A percentile compares a stretch with the other conserved stretches of the same genome.
Evolutionary conservation across 2,888 invertebrate species (phyloP).

Genomic region (Autographa pulchrina): DNA sequence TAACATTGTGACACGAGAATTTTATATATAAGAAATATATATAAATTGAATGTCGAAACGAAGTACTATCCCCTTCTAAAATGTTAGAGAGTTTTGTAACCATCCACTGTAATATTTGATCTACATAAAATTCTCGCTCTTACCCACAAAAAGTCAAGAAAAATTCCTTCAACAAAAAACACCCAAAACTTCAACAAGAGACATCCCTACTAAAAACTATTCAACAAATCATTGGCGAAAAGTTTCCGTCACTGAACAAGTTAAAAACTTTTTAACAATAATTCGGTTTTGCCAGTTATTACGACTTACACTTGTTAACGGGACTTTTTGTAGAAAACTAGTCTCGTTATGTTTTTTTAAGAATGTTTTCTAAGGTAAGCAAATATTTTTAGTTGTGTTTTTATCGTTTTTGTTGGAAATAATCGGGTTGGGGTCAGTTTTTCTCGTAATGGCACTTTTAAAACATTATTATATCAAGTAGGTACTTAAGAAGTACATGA

Average conservation of each 20-base stretch:
- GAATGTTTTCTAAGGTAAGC: neutral
- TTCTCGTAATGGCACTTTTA: no score
- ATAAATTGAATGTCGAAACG: no score
- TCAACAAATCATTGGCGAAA: slow-evolving; percentile 53
- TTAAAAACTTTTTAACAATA: slow-evolving; percentile 36
- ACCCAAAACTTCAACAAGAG: slow-evolving; percentile 17
- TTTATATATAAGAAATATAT: no score
- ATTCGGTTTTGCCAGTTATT: slow-evolving; percentile 19
- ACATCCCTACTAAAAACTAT: slow-evolving; percentile 40
- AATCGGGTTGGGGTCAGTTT: neutral
- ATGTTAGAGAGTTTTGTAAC: no score
- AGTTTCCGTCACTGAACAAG: slow-evolving; percentile 37
- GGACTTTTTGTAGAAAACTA: neutral
- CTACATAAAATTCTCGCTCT: no score
- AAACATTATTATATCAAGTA: no score
- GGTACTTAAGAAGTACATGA: no score
- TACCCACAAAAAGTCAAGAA: no score
- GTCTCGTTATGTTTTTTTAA: neutral
- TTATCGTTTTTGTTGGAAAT: neutral
- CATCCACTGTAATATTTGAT: no score
- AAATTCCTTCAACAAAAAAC: neutral
- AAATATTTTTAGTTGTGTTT: neutral
- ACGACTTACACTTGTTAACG: slow-evolving; percentile 18
- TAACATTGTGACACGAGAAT: no score
- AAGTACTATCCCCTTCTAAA: no score